Evolutionary conservation across 2,797 vertebrate species (phyloP), one percentile per base, ranked within the genome.

Genomic region (Hemibagrus guttatus): DNA sequence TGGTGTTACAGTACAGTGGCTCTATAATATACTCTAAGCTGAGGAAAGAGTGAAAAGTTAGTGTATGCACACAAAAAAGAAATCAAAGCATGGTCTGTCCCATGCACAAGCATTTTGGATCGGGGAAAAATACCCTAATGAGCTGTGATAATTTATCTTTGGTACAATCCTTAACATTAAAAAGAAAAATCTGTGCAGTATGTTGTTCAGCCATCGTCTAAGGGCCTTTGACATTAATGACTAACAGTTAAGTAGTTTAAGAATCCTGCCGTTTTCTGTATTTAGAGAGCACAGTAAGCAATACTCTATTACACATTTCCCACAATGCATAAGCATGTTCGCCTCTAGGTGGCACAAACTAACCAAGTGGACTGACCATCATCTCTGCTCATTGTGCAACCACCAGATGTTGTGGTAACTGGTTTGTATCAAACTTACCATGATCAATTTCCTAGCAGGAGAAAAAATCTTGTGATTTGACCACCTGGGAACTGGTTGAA

Each of bases 311-410:
- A 39, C 59, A 46, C 59, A 46, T 28, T 26, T 54, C 4, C 31
- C 54, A 23, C 23, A 42, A 74, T 49, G 26, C 3, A 61, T 72
- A 26, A 59, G 64, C 26, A 61, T 26, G 21, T 66, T 74, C 59
- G 66, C 80, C 85, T n/a, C 80, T 76, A 83, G 80, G 59, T 83
- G 85, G 80, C 71, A 56, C 59, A 86, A 76, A 58, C 39, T 12
- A 76, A 66, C 80, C 42, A 64, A 52, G 42, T 26, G 13, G 23
- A 49, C 21, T 52, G 42, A 14, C 1, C 2, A 13, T 61, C 61
- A 9, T 72, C 39, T 52, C 39, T 26, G 42, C 21, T 63, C 26
- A 39, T 6, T 23, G 21, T 42, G 61, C 61, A 31, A 23, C 17
- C 42, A 17, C 11, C 76, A 58, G 46, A 66, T 54, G 13, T 12